A percentile compares a stretch with the other conserved stretches of the same genome.
phyloP scores from a whole-genome alignment of 2,113 vertebrate genomes.

The Atlantisia rogersi region DNA sequence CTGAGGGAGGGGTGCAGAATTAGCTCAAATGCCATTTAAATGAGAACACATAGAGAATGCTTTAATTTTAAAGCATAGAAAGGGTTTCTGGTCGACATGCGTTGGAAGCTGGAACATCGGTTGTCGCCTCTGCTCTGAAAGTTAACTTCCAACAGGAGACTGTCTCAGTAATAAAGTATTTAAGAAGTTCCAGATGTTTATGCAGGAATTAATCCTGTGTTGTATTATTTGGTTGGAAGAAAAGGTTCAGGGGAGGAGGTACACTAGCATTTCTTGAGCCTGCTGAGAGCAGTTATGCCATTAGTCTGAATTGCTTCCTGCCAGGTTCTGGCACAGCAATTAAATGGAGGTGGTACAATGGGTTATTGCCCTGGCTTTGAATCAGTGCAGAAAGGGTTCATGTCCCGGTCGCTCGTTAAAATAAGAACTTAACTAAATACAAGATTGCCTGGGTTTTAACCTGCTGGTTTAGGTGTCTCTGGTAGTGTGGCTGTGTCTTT shows the following conservation, averaged over 20 bases:
- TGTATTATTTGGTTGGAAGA: conserved; percentile 2
- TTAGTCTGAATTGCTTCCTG: conserved; percentile 49
- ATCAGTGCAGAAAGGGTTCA: neutral
- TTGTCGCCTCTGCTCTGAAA: neutral
- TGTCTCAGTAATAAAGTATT: neutral
- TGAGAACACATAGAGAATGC: neutral
- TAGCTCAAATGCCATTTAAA: conserved; percentile 40
- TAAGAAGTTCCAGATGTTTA: conserved; percentile 55
- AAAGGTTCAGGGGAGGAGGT: neutral
- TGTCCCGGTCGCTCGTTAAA: neutral
- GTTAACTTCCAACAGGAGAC: conserved; percentile 26
- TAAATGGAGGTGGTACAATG: neutral
- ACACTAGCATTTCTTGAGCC: conserved; percentile 3
- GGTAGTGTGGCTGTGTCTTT: neutral
- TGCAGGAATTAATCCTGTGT: conserved; percentile 15
- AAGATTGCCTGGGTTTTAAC: neutral
- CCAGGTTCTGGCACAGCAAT: neutral
- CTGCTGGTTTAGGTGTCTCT: neutral
- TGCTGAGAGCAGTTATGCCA: conserved; percentile 14
- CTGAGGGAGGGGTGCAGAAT: neutral
- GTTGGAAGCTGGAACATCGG: neutral
- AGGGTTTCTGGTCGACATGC: neutral
- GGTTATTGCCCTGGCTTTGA: neutral
- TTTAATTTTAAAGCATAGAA: conserved; percentile 31
- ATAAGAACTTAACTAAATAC: neutral